Percentiles rank a stretch among this genome's conserved stretches.
phyloP scores from a whole-genome alignment of 2,797 vertebrate species.

The Squalus acanthias region DNA sequence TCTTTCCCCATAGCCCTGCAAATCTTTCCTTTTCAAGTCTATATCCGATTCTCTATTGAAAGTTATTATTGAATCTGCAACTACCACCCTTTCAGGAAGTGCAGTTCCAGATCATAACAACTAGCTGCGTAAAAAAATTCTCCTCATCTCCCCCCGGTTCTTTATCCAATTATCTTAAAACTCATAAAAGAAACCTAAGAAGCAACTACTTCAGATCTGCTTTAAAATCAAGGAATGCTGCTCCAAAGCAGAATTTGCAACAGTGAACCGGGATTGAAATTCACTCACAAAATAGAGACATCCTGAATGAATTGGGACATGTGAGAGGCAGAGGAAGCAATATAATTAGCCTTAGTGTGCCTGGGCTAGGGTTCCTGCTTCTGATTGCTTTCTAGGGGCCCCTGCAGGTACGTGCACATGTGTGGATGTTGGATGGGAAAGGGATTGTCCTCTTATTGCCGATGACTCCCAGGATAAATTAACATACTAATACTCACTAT shows the following conservation, averaged over 20 bases:
- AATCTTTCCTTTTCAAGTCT: background rate
- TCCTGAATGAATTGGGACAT: background rate
- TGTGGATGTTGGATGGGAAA: background rate
- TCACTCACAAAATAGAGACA: background rate
- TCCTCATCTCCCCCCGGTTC: background rate
- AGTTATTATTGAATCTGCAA: background rate
- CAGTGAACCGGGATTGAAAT: background rate
- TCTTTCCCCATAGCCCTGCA: background rate
- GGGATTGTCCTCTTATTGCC: background rate
- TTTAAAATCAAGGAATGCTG: background rate
- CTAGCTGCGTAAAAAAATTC: background rate
- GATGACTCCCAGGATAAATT: background rate
- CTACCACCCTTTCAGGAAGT: background rate
- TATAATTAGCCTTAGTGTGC: background rate
- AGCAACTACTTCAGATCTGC: background rate
- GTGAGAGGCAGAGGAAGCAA: background rate
- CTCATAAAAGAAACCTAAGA: background rate
- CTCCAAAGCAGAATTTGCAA: conserved; percentile 7
- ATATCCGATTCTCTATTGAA: background rate
- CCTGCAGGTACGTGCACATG: background rate
- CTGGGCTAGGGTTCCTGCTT: background rate
- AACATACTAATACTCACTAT: background rate
- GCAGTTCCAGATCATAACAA: background rate
- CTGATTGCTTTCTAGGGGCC: background rate
- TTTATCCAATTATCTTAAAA: background rate